Percentiles rank a stretch among this genome's conserved stretches.
These are phyloP conservation scores for Sebastes jordani DNA, from an alignment of 2,797 vertebrate species.

Conservation along the genomic window DNA sequence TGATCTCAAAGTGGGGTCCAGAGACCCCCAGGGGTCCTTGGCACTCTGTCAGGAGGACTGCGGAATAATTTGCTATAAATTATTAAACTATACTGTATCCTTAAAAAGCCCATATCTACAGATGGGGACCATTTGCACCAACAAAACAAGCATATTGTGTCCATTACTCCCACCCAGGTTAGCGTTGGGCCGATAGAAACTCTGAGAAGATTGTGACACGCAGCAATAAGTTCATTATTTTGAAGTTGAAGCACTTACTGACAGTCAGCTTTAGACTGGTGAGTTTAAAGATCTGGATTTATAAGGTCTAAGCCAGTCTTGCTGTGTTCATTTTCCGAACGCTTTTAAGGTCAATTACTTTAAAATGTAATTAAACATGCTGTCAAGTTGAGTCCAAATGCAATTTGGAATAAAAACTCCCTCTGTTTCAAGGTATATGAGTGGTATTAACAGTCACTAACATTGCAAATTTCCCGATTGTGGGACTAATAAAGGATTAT, in stretches of 20 bases:
- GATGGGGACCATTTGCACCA: not conserved
- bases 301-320: not conserved
- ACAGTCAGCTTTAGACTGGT: not conserved
- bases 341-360: not conserved
- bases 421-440: too few species aligned
- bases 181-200: not conserved
- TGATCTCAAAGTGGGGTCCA: not conserved
- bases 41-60: too few species aligned
- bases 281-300: not conserved
- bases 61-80: too few species aligned
- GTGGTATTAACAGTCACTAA: too few species aligned
- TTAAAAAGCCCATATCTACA: too few species aligned
- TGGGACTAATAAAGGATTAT: not conserved
- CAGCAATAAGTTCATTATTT: not conserved
- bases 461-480: too few species aligned
- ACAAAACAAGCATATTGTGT: not conserved
- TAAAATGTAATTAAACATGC: not conserved
- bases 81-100: too few species aligned
- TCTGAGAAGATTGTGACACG: not conserved
- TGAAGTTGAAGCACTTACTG: not conserved
- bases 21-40: too few species aligned
- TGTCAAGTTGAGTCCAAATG: not conserved
- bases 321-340: not conserved
- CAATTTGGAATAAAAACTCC: not conserved
- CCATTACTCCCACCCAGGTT: not conserved